A percentile compares a stretch with the other conserved stretches of the same genome.
Conservation (phyloP, 1,140 invertebrate genomes). For the Kradibia gibbosae region DNA sequence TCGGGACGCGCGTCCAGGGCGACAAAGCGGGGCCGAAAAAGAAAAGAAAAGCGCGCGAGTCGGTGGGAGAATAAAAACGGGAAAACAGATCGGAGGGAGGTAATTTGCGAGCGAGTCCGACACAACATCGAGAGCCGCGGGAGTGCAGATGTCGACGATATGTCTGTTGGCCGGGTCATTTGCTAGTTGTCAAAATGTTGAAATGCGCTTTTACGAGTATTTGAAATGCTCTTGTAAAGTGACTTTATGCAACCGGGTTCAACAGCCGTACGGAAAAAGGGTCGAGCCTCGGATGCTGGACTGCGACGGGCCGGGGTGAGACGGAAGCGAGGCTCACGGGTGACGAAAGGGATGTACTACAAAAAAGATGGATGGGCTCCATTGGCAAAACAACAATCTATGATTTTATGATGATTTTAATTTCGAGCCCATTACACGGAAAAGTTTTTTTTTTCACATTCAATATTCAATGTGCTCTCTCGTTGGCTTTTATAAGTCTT, state of each 20-base stretch:
- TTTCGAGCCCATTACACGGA: not conserved
- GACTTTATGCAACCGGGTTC: slow-evolving; percentile 34
- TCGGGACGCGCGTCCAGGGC: too few species aligned
- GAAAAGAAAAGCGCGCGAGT: not conserved
- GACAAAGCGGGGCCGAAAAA: too few species aligned
- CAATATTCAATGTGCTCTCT: not conserved
- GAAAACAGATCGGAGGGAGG: not conserved
- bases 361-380: slow-evolving; percentile 33
- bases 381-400: not conserved
- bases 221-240: slow-evolving; percentile 45
- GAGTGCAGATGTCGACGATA: slow-evolving; percentile 41
- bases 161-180: slow-evolving; percentile 41
- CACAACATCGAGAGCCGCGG: slow-evolving; percentile 24
- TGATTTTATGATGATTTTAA: not conserved
- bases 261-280: slow-evolving; percentile 19
- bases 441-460: not conserved
- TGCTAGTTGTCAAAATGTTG: slow-evolving; percentile 50
- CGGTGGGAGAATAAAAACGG: slow-evolving; percentile 1
- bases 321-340: not conserved
- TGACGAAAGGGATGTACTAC: slow-evolving; percentile 10
- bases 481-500: not conserved
- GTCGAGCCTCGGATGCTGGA: not conserved
- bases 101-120: slow-evolving; percentile 32
- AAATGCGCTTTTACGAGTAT: slow-evolving; percentile 50
- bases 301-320: not conserved